Evolutionary conservation across 2,797 vertebrate genomes (phyloP), one percentile per base, ranked within the genome.

Genomic region (Astyanax mexicanus): DNA sequence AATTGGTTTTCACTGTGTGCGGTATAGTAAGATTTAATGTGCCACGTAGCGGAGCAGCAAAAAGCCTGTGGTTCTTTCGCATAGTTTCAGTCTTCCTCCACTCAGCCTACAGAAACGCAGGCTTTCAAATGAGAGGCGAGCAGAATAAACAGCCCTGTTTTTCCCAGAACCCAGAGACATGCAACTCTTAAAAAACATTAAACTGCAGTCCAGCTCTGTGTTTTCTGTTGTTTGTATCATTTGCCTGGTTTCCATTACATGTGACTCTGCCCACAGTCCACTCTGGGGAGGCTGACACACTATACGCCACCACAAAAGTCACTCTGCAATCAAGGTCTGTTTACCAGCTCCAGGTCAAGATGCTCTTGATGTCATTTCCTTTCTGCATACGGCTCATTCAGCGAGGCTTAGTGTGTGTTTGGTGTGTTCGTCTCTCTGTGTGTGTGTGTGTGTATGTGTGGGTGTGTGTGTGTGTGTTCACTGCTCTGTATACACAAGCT

Each of bases 171-270:
- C 65, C 73, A 64, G 57, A 69, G 49, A n/a, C 80, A 62, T 10
- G 57, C 78, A 73, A 73, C 80, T 78, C 77, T 78, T 67, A 73
- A 78, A n/a, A 78, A 67, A 78, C 80, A 80, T 70, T 81, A 68
- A 45, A 69, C 73, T 66, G 35, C 64, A 37, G 42, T 27, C 61
- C 72, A 37, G 60, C 72, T 4, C 38, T 62, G 60, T 78, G 77
- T 77, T 81, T 77, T 61, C 42, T 67, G 71, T 79, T 79, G 75
- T 82, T 84, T 80, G 80, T 80, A 72, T 79, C 83, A 71, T 74
- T 79, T 77, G 72, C 74, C 78, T 55, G 78, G 80, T 82, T 80
- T 84, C 80, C 78, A 81, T 82, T 84, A 80, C 80, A 81, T 74
- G 75, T 52, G 40, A 54, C 65, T 67, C 62, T 74, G 67, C 77